Base-by-base conservation (phyloP, 2,797 vertebrate genomes). In the Oophaga sylvatica region DNA sequence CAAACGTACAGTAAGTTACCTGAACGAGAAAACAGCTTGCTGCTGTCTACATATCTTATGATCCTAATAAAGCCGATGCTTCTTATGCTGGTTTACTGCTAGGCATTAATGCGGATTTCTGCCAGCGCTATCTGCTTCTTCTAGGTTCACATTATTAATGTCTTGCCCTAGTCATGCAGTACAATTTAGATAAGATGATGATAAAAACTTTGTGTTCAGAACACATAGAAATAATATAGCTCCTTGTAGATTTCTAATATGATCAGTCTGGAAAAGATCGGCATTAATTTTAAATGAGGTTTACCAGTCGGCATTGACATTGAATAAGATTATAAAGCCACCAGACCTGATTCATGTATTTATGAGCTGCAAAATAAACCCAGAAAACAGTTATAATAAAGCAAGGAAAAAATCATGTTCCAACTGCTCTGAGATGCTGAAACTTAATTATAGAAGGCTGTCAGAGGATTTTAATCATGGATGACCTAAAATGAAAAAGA, bases 251-350 rank as follows among this genome's bases (percentile, higher is more conserved):
- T 73, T 73, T 62, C 53, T 82, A 70, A 82, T 70, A 31, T 29
- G 80, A 82, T 70, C n/a, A 57, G 75, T 45, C 20, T 84, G 57
- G 71, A 75, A 73, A 75, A 45, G 5, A 75, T 83, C 20, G 5
- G 31, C 82, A 75, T 84, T 84, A 45, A 75, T 73, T 73, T 56
- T 84, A 75, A 26, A 84, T 84, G 59, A 75, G 31, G 20, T 48
- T 48, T 45, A 68, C 20, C 35, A 45, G 57, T 60, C 19, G 5
- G 62, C 68, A 75, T 15, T 41, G 70, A 22, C 82, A 29, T n/a
- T 62, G 29, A 83, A 60, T 45, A 29, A 22, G 29, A n/a, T 71
- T 83, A 31, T 57, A 20, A 83, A 60, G 71, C 53, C 56, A 73
- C 57, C 62, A 84, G 75, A 62, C 56, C 35, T 75, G 56, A 84